phyloP scores from a whole-genome alignment of 2,888 invertebrate species.

The Pseudococcus longispinus region DNA sequence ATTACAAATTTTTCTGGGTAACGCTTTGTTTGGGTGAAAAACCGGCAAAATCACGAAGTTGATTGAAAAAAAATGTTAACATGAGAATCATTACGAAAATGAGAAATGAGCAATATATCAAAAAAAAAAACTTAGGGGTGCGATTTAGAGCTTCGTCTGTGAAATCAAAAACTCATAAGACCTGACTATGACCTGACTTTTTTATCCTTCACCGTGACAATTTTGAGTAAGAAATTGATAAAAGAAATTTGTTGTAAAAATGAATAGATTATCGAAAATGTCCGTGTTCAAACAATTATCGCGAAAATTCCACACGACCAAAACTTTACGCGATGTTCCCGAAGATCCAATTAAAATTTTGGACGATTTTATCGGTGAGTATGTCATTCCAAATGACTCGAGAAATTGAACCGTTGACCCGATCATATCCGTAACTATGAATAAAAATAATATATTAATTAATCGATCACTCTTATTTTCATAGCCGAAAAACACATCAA shows the following conservation, averaged over 20 bases:
- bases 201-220: conserved; percentile 1
- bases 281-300: background rate
- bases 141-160: too few species aligned
- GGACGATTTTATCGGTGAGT: background rate
- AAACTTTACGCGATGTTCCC: background rate
- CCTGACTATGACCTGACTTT: background rate
- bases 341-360: background rate
- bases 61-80: too few species aligned
- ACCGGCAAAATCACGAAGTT: too few species aligned
- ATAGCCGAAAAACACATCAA: conserved; percentile 23
- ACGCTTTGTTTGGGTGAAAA: too few species aligned
- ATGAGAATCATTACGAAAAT: too few species aligned
- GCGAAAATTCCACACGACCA: background rate
- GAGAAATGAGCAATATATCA: too few species aligned
- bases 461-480: background rate
- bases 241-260: background rate
- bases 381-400: background rate
- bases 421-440: too few species aligned
- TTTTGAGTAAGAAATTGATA: background rate
- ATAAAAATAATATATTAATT: background rate
- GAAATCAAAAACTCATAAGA: background rate
- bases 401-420: background rate
- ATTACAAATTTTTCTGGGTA: too few species aligned
- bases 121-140: too few species aligned
- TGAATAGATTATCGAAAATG: background rate